Base-by-base conservation (phyloP, 2,888 invertebrate genomes). In the Geophilus truncorum region DNA sequence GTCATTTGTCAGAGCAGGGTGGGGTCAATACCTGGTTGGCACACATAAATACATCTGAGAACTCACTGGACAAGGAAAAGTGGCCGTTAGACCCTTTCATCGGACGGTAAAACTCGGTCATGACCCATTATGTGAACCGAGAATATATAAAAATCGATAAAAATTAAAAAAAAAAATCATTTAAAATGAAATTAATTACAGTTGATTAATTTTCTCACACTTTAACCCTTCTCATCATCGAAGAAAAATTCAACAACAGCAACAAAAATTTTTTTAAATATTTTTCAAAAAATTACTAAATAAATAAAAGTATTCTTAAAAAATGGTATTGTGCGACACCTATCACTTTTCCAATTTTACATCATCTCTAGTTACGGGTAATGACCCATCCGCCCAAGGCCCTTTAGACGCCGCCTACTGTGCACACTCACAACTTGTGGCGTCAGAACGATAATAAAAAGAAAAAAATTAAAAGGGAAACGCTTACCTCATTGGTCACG, bases 401-500 rank as follows among this genome's bases (percentile, higher is more conserved):
- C 23, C 23, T 23, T 21, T 21, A 23, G 57, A 62, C 57, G 57
- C 57, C 57, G 57, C 57, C 57, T 62, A 62, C 57, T 62, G 57
- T 23, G 57, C 21, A 62, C 57, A 62, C 57, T 62, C 57, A 62
- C 57, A 62, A 62, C 15, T 23, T 62, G 57, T 62, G 57, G 57
- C 57, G 57, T 62, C 57, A 62, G 57, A 21, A 21, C 57, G 57
- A 62, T 62, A 62, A 62, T 62, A 62, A 62, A 62, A 62, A 62
- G 6, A 62, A 23, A 62, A 62, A 57, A 57, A 57, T 23, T 9
- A 62, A 62, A 62, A 62, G 21, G 23, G 57, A 62, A 62, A 62
- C 57, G 10, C 57, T 62, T 62, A 62, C 57, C 57, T 62, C 57
- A 62, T 62, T 62, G 57, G 57, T 62, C 57, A 62, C 57, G 57